A percentile compares a stretch with the other conserved stretches of the same genome.
These are phyloP conservation scores for Agrypnia vestita DNA, from an alignment of 1,140 invertebrate genomes.

Conservation along the genomic window DNA sequence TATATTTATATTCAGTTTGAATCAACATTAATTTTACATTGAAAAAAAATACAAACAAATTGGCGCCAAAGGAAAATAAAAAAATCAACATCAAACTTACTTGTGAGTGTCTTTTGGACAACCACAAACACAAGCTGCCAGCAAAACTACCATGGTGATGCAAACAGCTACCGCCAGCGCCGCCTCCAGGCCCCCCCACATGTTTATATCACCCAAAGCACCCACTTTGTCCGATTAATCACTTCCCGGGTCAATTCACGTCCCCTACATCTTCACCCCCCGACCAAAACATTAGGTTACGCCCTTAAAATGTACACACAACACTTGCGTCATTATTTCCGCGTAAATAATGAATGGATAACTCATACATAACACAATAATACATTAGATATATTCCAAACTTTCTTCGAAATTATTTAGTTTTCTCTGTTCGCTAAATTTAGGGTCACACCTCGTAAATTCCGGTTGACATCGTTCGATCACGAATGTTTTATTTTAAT, in stretches of 20 bases:
- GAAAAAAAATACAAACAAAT: not conserved
- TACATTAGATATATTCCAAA: not conserved
- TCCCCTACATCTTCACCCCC: conserved; percentile 47
- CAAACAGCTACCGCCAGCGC: conserved; percentile 68
- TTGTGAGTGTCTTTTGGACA: conserved; percentile 72
- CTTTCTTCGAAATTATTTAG: not conserved
- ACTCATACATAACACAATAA: conserved; percentile 1
- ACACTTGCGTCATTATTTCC: conserved; percentile 38
- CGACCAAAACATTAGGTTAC: conserved; percentile 50
- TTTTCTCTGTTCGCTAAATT: not conserved
- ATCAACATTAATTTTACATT: no score
- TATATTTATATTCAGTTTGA: no score
- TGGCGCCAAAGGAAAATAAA: not conserved
- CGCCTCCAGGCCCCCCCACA: conserved; percentile 64
- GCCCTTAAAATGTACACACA: conserved; percentile 53
- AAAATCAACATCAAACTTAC: conserved; percentile 64
- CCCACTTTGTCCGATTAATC: conserved; percentile 49
- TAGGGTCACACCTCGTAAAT: conserved; percentile 43
- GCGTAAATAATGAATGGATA: not conserved
- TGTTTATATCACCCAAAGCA: conserved; percentile 42
- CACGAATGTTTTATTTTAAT: conserved; percentile 31
- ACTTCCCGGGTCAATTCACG: conserved; percentile 36
- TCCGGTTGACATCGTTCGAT: conserved; percentile 41
- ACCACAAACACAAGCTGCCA: conserved; percentile 70
- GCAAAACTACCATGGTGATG: conserved; percentile 65